Evolutionary conservation across 2,113 vertebrate species (phyloP), one percentile per base, ranked within the genome.

Genomic region (Eptatretus burgeri): DNA sequence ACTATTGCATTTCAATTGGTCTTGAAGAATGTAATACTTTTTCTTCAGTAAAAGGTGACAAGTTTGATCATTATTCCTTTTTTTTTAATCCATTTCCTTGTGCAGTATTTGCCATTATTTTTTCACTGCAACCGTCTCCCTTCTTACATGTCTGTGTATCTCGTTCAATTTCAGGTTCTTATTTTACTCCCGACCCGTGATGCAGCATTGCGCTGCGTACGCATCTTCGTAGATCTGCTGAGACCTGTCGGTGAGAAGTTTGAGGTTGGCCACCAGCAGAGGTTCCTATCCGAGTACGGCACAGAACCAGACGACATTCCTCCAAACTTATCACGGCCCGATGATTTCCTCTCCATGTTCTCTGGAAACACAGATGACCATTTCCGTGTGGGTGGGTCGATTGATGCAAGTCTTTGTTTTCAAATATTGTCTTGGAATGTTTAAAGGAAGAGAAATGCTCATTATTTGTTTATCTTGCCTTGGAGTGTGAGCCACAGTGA

Each of bases 331-430:
- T 78, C 76, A 69, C 78, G 87, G 68, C 91, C 91, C 3, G 91
- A 94, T 8, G 89, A 98, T 71, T 93, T 89, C 50, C 77, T 78
- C 63, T 81, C 86, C 0, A 56, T 85, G 52, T 98, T 98, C 73
- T 77, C 80, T 5, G 89, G 91, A 67, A 98, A 98, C 64, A 79
- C 88, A 2, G 91, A 95, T 20, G 91, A 98, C 71, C 87, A 98
- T 72, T 98, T 96, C 73, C 81, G 82, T 69, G 87, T 96, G 41
- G 89, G 91, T 95, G 75, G 2, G 13, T 64, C 13, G 13, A 51
- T 41, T 41, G 27, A 41, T 7, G 27, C 27, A 41, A 41, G 27
- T 41, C 27, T 41, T 3, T 7, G 27, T 41, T 7, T 41, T 41
- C 27, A 41, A 41, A 41, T 41, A 5, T 41, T 41, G 27, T 41